These are phyloP conservation scores for Elgaria multicarinata DNA, from an alignment of 2,113 vertebrate genomes.

Conservation along the genomic window DNA sequence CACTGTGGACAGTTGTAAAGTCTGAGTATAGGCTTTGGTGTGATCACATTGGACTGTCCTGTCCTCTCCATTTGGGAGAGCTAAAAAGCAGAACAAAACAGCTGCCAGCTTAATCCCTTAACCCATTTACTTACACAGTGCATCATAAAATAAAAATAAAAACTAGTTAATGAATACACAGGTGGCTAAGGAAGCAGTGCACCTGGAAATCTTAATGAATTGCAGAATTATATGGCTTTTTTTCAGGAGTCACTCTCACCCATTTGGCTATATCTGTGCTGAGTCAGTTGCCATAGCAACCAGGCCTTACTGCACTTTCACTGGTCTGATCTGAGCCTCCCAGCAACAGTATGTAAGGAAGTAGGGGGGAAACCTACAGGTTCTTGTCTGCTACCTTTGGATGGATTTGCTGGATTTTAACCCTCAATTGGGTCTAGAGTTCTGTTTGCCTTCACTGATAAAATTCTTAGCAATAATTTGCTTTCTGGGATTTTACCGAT, in stretches of 20 bases:
- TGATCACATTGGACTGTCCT: conserved; percentile 25
- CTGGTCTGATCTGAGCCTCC: not conserved
- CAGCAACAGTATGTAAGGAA: not conserved
- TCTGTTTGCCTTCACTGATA: not conserved
- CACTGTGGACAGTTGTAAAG: not conserved
- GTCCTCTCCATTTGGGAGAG: conserved; percentile 32
- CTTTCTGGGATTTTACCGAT: not conserved
- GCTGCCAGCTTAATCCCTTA: conserved; percentile 51
- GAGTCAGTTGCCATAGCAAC: not conserved
- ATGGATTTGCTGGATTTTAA: not conserved
- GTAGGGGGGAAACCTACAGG: not conserved
- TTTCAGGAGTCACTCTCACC: not conserved
- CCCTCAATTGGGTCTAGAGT: not conserved
- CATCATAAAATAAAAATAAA: conserved; percentile 52
- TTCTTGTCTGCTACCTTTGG: not conserved
- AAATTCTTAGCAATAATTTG: not conserved
- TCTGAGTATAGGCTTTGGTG: not conserved
- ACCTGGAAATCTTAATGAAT: conserved; percentile 43
- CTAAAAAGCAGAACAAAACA: conserved; percentile 1
- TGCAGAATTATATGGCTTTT: not conserved
- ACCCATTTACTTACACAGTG: conserved; percentile 51
- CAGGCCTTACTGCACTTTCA: not conserved
- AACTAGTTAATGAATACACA: conserved; percentile 51
- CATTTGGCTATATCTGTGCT: not conserved
- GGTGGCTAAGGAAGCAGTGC: conserved; percentile 1